Evolutionary conservation across 2,797 vertebrate genomes (phyloP), one percentile per base, ranked within the genome.

Genomic region (Phataginus tricuspis): DNA sequence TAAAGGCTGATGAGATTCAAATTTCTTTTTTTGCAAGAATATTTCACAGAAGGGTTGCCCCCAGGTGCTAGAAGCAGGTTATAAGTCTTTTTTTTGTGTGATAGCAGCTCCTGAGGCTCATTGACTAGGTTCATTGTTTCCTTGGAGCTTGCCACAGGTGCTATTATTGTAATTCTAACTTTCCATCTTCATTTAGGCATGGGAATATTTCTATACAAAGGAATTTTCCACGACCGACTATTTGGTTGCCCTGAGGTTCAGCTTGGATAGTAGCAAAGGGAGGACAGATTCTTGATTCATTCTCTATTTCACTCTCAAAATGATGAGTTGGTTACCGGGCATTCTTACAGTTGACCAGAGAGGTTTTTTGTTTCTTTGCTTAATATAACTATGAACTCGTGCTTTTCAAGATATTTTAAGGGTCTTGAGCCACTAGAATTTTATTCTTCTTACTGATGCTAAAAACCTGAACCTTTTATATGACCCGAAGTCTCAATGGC

Each of bases 381-480:
- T 34, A 69, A 29, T 19, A 34, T 45, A 78, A 64, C 49, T 94
- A 55, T 13, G 49, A 95, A 82, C 8, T 63, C 27, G 18, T 31
- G 31, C 49, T 96, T 90, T 85, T 69, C 34, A 88, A 88, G 13
- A 69, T 45, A 90, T 69, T 86, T 68, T 90, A 87, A 87, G 51
- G 12, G 1, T 19, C 51, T 14, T 13, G 31, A 45, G 37, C 42
- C 15, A 86, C n/a, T 87, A 21, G 88, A 78, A 78, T 77, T 31
- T 42, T 78, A 88, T 61, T 87, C 39, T 74, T 91, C 21, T 80
- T 63, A 63, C 0, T 82, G 42, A 72, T 68, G 55, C 23, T 92
- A 61, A 85, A 49, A 88, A 71, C 69, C 34, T 61, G 29, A 55
- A 80, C 55, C 49, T 77, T 77, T 84, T 13, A 37, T 51, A 25